phyloP scores from a whole-genome alignment of 2,888 invertebrate species.

The Andrena dorsata region DNA sequence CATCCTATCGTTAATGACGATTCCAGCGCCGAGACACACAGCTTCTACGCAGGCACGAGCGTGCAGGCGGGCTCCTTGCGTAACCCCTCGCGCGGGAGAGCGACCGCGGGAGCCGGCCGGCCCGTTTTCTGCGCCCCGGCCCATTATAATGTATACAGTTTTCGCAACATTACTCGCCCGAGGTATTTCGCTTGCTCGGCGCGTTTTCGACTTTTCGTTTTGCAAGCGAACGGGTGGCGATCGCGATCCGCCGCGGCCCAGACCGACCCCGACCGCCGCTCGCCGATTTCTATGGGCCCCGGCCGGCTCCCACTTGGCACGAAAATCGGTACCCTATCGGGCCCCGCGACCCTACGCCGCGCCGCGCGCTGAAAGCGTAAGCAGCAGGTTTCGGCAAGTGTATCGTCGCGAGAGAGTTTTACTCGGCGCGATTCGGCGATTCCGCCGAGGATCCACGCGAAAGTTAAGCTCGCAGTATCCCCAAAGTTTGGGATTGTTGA shows the following conservation, averaged over 20 bases:
- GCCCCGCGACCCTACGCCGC: neutral
- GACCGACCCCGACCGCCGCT: neutral
- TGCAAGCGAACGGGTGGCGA: conserved; percentile 65
- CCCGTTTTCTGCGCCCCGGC: conserved; percentile 75
- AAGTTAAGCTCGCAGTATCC: too few species aligned
- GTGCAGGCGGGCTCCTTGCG: conserved; percentile 57
- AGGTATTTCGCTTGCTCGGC: conserved; percentile 80
- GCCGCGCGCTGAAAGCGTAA: conserved; percentile 14
- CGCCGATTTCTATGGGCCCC: conserved; percentile 7
- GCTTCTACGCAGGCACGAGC: conserved; percentile 32
- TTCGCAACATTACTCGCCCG: conserved; percentile 77
- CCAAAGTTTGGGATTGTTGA: too few species aligned
- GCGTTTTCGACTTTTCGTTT: conserved; percentile 78
- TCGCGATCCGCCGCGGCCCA: conserved; percentile 43
- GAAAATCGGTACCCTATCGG: conserved; percentile 8
- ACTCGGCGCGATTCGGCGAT: too few species aligned
- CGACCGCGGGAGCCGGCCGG: conserved; percentile 59
- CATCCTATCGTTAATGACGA: conserved; percentile 63
- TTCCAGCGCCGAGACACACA: conserved; percentile 60
- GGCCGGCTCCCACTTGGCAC: conserved; percentile 29
- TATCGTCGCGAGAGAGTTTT: neutral
- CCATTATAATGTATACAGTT: conserved; percentile 78
- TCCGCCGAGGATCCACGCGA: too few species aligned
- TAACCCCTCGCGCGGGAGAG: conserved; percentile 37
- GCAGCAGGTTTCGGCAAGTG: neutral